Percentiles rank a stretch among this genome's conserved stretches.
Evolutionary conservation across 2,888 invertebrate genomes (phyloP).

Genomic region (Psylliodes chrysocephalus): DNA sequence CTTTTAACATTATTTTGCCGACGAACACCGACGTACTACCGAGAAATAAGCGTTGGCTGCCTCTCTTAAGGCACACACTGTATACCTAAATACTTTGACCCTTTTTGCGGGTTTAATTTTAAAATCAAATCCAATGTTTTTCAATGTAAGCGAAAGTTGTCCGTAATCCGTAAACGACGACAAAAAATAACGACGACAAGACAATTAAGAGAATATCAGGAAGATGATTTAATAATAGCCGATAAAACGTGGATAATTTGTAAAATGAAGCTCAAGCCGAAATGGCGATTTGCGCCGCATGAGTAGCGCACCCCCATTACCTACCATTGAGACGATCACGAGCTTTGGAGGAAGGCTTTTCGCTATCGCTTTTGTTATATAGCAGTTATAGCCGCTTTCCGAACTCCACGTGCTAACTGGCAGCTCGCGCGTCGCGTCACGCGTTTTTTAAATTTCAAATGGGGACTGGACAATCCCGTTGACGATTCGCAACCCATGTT

Average conservation of each 20-base stretch:
- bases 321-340: conserved; percentile 51
- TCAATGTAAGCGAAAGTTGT: too few relatives aligned
- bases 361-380: conserved; percentile 48
- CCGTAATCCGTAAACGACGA: too few relatives aligned
- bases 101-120: too few relatives aligned
- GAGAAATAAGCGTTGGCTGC: too few relatives aligned
- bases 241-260: conserved; percentile 49
- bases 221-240: conserved; percentile 48
- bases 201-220: conserved; percentile 29
- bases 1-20: too few relatives aligned
- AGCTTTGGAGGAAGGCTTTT: conserved; percentile 48
- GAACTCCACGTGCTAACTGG: conserved; percentile 24
- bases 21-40: too few relatives aligned
- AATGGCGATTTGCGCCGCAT: conserved; percentile 50
- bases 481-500: conserved; percentile 25
- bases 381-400: conserved; percentile 30
- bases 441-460: conserved; percentile 26
- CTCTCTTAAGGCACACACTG: too few relatives aligned
- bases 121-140: too few relatives aligned
- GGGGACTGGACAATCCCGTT: background rate
- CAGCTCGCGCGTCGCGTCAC: conserved; percentile 33
- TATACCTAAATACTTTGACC: too few relatives aligned
- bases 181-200: conserved; percentile 15
- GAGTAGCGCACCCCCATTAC: conserved; percentile 54
- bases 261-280: conserved; percentile 51